Conservation (phyloP, 1,140 invertebrate species). For the Batillaria attramentaria region DNA sequence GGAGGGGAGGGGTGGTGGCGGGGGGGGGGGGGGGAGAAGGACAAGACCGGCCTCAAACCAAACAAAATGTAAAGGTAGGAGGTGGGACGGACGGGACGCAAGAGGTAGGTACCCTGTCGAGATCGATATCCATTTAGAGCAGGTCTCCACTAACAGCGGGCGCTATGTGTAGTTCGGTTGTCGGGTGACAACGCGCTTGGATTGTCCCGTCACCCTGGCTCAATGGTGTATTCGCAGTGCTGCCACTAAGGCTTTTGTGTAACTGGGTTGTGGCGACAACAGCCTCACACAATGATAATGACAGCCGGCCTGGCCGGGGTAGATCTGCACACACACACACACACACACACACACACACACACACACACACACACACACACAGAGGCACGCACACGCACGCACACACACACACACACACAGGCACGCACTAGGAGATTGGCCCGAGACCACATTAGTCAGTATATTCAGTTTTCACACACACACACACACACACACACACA, state of each 20-base stretch:
- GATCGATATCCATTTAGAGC: too few relatives aligned
- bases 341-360: slow-evolving; percentile 4
- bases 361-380: neutral
- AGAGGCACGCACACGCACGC: slow-evolving; percentile 14
- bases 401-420: neutral
- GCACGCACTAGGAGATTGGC: neutral
- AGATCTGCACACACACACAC: neutral
- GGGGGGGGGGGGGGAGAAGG: too few relatives aligned
- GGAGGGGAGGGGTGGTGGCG: too few relatives aligned
- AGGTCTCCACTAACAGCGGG: neutral
- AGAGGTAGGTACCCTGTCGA: too few relatives aligned
- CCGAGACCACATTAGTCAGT: too few relatives aligned
- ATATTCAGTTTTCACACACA: neutral
- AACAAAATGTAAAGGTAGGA: too few relatives aligned
- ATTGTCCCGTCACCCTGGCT: neutral
- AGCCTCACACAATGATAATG: neutral
- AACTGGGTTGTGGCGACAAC: neutral
- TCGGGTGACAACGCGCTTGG: neutral
- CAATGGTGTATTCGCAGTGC: too few relatives aligned
- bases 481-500: slow-evolving; percentile 9
- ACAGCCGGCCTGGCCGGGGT: neutral
- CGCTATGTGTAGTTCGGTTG: neutral
- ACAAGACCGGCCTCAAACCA: too few relatives aligned
- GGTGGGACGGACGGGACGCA: too few relatives aligned
- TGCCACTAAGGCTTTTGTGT: neutral